These are phyloP conservation scores for Pseudomyrmex flavicornis DNA, from an alignment of 1,140 invertebrate genomes.

Conservation along the genomic window DNA sequence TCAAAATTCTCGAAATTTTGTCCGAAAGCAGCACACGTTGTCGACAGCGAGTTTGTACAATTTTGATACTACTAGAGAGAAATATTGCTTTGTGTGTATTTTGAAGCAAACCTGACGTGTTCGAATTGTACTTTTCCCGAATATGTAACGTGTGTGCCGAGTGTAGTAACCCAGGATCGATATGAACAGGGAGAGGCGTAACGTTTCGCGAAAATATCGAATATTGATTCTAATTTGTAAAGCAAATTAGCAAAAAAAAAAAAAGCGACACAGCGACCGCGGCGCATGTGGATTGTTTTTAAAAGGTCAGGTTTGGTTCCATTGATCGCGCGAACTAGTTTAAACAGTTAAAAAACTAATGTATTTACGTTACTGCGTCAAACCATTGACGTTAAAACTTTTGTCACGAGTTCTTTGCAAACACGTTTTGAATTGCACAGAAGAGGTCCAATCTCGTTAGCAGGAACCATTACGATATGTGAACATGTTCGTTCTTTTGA, in stretches of 20 bases:
- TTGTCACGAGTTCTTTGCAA: too few relatives aligned
- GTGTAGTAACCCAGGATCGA: conserved; percentile 18
- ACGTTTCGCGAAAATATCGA: conserved; percentile 45
- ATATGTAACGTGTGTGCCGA: not conserved
- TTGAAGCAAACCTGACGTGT: not conserved
- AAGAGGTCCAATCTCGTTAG: not conserved
- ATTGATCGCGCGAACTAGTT: conserved; percentile 26
- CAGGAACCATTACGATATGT: not conserved
- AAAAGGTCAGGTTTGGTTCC: conserved; percentile 22
- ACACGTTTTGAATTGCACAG: too few relatives aligned
- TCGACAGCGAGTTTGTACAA: not conserved
- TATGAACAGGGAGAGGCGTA: not conserved
- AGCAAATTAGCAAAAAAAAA: conserved; percentile 47
- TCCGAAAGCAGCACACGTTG: not conserved
- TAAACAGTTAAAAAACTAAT: not conserved
- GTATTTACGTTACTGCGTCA: not conserved
- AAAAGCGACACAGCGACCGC: not conserved
- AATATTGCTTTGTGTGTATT: not conserved
- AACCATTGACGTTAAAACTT: not conserved
- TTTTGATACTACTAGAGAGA: not conserved
- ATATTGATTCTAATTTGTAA: conserved; percentile 59
- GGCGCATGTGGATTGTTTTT: conserved; percentile 4
- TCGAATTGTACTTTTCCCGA: not conserved
- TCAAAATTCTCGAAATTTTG: not conserved
- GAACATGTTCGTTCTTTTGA: not conserved